Evolutionary conservation across 2,797 vertebrate genomes (phyloP), one percentile per base, ranked within the genome.

Genomic region (Neopelma chrysocephalum): DNA sequence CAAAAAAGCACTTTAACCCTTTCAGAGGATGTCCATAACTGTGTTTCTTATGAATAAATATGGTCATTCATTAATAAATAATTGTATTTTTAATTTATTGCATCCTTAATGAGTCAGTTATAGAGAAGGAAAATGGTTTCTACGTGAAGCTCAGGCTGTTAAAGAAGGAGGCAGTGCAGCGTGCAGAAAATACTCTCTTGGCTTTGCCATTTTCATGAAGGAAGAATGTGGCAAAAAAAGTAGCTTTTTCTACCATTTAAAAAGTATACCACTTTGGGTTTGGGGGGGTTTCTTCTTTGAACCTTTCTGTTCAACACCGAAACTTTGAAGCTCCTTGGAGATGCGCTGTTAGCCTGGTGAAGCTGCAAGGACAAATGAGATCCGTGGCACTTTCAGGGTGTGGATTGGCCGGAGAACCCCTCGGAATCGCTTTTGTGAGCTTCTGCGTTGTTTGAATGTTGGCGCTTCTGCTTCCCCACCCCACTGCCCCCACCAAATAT

Each of bases 1-100:
- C 69, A 82, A 84, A 91, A 87, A 83, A 70, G 19, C 4, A 6
- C 20, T 61, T 89, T 82, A 93, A 90, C 79, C 53, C 56, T 91
- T 94, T 60, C 85, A 65, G 25, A 60, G 16, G 26, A 75, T 22
- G 32, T n/a, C 38, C 12, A 6, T 34, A 56, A 34, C n/a, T 11
- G 17, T 0, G 0, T 70, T 82, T 50, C 26, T 53, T 56, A 23
- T 29, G 15, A 89, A 69, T 58, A 2, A 89, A 82, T 50, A 34
- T 40, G 16, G 17, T 64, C 38, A 38, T 89, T 89, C 6, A 54
- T 65, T 57, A 82, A 61, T 60, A 81, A 82, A 83, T 56, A 69
- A 42, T 22, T 60, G 3, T 34, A 73, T 38, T 70, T 88, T 40
- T 45, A n/a, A 66, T 82, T 92, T 81, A 11, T 38, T 65, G 32